These are phyloP conservation scores for Aphodius sticticus DNA, from an alignment of 2,888 invertebrate species.

Conservation along the genomic window DNA sequence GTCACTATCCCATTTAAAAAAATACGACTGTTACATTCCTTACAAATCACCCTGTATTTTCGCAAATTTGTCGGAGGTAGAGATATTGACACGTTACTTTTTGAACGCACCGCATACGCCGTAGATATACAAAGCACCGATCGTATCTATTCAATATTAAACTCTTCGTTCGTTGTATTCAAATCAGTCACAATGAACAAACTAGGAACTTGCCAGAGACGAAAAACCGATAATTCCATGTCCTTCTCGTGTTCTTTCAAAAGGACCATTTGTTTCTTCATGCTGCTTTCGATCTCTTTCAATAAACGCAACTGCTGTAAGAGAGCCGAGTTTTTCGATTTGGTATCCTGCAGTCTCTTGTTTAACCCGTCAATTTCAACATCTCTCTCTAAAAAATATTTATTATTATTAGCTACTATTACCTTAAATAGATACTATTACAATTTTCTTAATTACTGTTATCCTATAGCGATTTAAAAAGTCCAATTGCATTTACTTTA, in stretches of 20 bases:
- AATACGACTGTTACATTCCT: too few species aligned
- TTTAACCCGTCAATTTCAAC: slow-evolving; percentile 55
- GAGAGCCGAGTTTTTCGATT: slow-evolving; percentile 51
- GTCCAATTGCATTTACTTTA: too few species aligned
- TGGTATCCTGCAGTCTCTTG: slow-evolving; percentile 52
- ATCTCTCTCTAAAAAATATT: slow-evolving; percentile 55
- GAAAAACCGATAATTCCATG: slow-evolving; percentile 53
- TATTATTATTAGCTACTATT: too few species aligned
- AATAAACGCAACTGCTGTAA: slow-evolving; percentile 53
- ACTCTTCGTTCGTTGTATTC: slow-evolving; percentile 34
- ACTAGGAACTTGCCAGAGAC: slow-evolving; percentile 59
- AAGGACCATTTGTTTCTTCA: slow-evolving; percentile 51
- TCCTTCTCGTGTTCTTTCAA: slow-evolving; percentile 53
- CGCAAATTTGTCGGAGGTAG: too few species aligned
- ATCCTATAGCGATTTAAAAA: too few species aligned
- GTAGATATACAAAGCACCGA: neutral
- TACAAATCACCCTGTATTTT: too few species aligned
- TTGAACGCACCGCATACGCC: too few species aligned
- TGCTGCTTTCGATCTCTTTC: slow-evolving; percentile 52
- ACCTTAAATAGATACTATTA: slow-evolving; percentile 11
- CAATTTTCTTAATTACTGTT: too few species aligned
- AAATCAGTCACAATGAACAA: slow-evolving; percentile 53
- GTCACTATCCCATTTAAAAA: too few species aligned
- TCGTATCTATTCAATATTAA: slow-evolving; percentile 30
- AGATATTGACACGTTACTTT: too few species aligned